A percentile compares a stretch with the other conserved stretches of the same genome.
These are phyloP conservation scores for Cyprinodon tularosa DNA, from an alignment of 2,113 vertebrate genomes.

Conservation along the genomic window DNA sequence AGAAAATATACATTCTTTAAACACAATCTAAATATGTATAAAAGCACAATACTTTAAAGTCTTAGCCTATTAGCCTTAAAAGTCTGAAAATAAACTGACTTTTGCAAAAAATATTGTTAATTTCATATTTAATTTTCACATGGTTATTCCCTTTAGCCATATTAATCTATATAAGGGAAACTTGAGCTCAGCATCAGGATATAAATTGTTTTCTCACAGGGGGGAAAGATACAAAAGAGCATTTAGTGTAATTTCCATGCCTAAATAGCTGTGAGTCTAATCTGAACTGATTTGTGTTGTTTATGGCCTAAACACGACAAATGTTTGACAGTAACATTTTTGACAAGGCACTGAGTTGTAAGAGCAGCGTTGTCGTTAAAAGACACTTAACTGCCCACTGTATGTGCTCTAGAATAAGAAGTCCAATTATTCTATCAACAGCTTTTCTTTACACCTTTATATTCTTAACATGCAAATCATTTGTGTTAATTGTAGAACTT, in stretches of 20 bases:
- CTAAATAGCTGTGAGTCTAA: conserved; percentile 52
- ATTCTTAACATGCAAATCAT: background rate
- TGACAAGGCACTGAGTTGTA: conserved; percentile 27
- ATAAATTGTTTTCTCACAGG: conserved; percentile 22
- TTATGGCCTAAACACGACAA: conserved; percentile 42
- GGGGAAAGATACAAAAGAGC: conserved; percentile 25
- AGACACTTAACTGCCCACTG: conserved; percentile 6
- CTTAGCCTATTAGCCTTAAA: background rate
- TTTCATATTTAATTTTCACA: background rate
- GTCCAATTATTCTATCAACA: background rate
- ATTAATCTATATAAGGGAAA: background rate
- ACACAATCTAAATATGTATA: background rate
- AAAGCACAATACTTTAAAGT: background rate
- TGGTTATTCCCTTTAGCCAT: background rate
- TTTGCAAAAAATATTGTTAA: conserved; percentile 2
- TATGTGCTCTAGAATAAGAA: background rate
- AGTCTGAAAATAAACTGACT: background rate
- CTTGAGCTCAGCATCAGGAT: conserved; percentile 33
- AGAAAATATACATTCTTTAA: background rate
- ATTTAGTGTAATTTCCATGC: conserved; percentile 34
- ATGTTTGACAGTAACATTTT: conserved; percentile 28
- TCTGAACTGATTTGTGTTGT: conserved; percentile 56
- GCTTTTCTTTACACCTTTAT: background rate
- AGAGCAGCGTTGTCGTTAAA: conserved; percentile 17
- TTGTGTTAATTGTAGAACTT: background rate